A percentile compares a stretch with the other conserved stretches of the same genome.
phyloP scores from a whole-genome alignment of 1,140 invertebrate genomes.

The Lordiphosa mommai region DNA sequence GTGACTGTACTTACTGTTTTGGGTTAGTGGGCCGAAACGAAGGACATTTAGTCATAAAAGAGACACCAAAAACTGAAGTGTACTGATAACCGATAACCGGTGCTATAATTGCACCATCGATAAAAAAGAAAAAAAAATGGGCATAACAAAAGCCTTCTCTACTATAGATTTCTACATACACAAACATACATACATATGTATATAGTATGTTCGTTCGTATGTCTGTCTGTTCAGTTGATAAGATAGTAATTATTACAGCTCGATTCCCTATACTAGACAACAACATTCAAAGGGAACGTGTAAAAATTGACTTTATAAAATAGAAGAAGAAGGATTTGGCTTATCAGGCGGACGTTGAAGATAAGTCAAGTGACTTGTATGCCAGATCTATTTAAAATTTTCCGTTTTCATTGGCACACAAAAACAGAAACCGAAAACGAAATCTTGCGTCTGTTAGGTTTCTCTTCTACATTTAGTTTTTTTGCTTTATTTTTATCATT shows the following conservation, averaged over 20 bases:
- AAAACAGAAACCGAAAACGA: background rate
- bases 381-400: conserved; percentile 42
- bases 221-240: conserved; percentile 1
- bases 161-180: conserved; percentile 3
- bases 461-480: conserved; percentile 11
- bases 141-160: background rate
- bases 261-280: background rate
- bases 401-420: conserved; percentile 40
- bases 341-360: background rate
- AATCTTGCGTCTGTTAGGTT: background rate
- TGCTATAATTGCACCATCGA: conserved; percentile 35
- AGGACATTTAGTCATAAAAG: conserved; percentile 21
- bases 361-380: conserved; percentile 3
- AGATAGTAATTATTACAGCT: conserved; percentile 10
- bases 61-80: conserved; percentile 27
- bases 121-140: background rate
- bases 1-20: conserved; percentile 22
- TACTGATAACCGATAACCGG: conserved; percentile 35
- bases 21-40: conserved; percentile 23
- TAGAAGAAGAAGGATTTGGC: background rate
- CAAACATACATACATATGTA: background rate
- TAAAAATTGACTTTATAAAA: background rate
- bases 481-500: conserved; percentile 73
- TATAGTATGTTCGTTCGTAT: background rate
- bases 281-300: background rate